Base-by-base conservation (phyloP, 2,888 invertebrate species). In the Drosophila hamatofila region DNA sequence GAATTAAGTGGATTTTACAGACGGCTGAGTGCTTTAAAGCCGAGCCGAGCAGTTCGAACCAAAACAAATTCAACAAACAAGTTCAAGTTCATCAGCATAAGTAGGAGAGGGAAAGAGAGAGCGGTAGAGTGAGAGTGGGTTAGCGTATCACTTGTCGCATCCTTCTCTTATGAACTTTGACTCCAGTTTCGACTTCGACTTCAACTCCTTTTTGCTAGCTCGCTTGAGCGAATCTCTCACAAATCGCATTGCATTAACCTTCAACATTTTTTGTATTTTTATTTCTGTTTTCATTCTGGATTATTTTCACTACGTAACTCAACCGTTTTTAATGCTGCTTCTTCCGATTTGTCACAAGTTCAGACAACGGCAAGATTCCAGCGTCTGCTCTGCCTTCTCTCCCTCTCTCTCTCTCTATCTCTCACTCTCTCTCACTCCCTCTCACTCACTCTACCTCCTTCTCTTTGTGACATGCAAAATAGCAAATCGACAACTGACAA, bases 1-100 rank as follows among this genome's bases (percentile, higher is more conserved):
- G 85, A 91, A 91, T 90, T 91, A 91, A 90, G 86, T 79, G 85
- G 89, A 91, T 91, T 91, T 91, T 77, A 90, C 90, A 82, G 88
- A 62, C 83, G 83, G 79, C 62, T 75, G 86, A 44, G 44, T 57
- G 46, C 66, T 61, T 78, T 44, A 58, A 58, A 56, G 48, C 37
- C 54, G 12, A 56, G 48, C 37, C 54, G 12, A 9, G 7, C 46
- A 18, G 5, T 14, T 35, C 27, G n/a, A 30, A 16, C 35, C 21
- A 21, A 37, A 37, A 35, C 18, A 23, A 54, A 27, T 48, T 54
- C 16, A 49, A 25, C 41, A 72, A 21, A 25, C 37, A 68, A 58
- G 33, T 48, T 54, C 33, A 49, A 41, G 30, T 44, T 54, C 54
- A 23, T 7, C 54, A 54, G 4, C 9, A n/a, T 14, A 21, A 18